Conservation (phyloP, 1,140 invertebrate genomes). For the Notospermus geniculatus region DNA sequence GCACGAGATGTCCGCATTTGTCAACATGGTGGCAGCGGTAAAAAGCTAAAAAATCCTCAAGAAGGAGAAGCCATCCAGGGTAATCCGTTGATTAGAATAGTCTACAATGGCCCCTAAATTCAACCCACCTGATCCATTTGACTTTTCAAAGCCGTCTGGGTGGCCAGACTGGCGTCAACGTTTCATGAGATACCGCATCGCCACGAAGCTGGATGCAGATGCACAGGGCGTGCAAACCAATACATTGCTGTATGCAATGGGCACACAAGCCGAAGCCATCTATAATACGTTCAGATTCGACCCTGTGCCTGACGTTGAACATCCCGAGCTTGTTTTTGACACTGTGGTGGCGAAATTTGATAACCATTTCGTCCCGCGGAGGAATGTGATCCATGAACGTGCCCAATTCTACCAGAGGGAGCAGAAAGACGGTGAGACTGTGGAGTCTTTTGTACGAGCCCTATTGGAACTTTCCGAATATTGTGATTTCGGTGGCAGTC, state of each 20-base stretch:
- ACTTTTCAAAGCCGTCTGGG: no score
- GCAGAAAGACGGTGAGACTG: slow-evolving; percentile 14
- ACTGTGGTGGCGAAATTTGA: slow-evolving; percentile 18
- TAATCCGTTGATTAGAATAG: no score
- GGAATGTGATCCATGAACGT: slow-evolving; percentile 21
- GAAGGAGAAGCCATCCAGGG: no score
- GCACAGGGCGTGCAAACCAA: background rate
- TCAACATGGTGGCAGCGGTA: background rate
- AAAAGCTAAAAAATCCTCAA: no score
- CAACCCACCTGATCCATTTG: no score
- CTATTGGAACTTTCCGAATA: slow-evolving; percentile 21
- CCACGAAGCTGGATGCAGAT: background rate
- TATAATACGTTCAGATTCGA: background rate
- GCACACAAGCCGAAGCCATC: background rate
- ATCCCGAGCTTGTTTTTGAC: background rate
- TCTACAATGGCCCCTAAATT: no score
- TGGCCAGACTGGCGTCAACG: no score
- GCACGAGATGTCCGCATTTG: background rate
- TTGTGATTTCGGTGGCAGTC: slow-evolving; percentile 18
- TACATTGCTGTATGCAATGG: background rate
- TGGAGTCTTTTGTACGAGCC: slow-evolving; percentile 13
- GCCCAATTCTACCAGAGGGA: slow-evolving; percentile 9
- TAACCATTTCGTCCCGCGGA: slow-evolving; percentile 21
- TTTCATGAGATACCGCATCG: background rate
- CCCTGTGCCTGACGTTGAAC: background rate